phyloP scores from a whole-genome alignment of 2,113 vertebrate genomes.

The Triplophysa tibetana region DNA sequence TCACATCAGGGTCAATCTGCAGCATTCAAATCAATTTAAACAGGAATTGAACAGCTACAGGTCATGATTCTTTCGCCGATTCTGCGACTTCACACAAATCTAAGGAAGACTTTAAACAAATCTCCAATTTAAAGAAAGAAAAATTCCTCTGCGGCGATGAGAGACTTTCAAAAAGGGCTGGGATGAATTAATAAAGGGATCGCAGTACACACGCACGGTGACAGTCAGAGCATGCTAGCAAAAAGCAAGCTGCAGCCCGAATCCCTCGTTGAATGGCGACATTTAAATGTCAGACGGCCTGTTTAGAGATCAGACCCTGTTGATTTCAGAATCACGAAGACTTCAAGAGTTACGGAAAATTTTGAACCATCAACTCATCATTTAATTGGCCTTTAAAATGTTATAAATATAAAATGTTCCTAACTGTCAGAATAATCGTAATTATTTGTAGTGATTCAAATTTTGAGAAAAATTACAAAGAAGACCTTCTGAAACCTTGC shows the following conservation, averaged over 20 bases:
- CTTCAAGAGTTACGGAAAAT: not conserved
- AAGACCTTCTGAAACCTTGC: too few relatives aligned
- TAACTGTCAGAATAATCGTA: too few relatives aligned
- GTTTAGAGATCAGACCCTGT: conserved; percentile 4
- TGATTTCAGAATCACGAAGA: not conserved
- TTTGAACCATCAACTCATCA: not conserved
- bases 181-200: conserved; percentile 32
- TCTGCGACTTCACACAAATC: conserved; percentile 59
- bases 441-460: too few relatives aligned
- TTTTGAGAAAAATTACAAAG: too few relatives aligned
- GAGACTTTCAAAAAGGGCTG: conserved; percentile 36
- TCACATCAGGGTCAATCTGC: conserved; percentile 7
- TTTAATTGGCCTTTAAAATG: too few relatives aligned
- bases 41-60: not conserved
- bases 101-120: conserved; percentile 55
- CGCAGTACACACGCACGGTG: not conserved
- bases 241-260: not conserved
- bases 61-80: conserved; percentile 41
- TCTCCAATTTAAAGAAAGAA: conserved; percentile 56
- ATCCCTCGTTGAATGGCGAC: conserved; percentile 33
- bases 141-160: conserved; percentile 38
- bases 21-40: not conserved
- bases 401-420: too few relatives aligned
- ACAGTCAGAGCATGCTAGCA: conserved; percentile 4
- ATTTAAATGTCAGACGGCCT: conserved; percentile 37